These are phyloP conservation scores for Mellivora capensis DNA, from an alignment of 2,113 vertebrate genomes.

Conservation along the genomic window DNA sequence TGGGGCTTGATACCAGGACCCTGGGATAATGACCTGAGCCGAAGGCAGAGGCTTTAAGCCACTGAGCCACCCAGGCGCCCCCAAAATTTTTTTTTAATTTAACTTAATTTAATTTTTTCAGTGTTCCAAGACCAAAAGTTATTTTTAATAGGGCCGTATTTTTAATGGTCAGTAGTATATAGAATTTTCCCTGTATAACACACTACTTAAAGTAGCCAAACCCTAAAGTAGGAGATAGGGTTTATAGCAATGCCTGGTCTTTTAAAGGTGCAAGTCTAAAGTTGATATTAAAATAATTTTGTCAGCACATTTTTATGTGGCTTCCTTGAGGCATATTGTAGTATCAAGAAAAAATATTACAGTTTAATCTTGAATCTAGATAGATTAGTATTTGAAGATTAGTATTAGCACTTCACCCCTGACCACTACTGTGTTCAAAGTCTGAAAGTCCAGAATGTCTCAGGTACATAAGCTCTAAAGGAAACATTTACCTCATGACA, in stretches of 20 bases:
- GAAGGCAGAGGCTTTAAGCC: too few relatives aligned
- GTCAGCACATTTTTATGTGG: neutral
- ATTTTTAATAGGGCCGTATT: neutral
- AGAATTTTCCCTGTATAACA: neutral
- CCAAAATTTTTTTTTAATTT: too few relatives aligned
- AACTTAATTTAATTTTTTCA: too few relatives aligned
- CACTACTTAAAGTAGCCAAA: neutral
- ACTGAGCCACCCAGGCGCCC: too few relatives aligned
- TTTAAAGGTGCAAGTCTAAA: neutral
- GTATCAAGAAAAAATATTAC: neutral
- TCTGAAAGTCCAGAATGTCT: neutral
- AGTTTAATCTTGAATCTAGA: neutral
- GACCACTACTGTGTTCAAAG: neutral
- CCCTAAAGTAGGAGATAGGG: neutral
- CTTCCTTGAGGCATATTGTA: neutral
- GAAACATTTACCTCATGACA: neutral
- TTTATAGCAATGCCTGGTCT: neutral
- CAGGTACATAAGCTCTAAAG: neutral
- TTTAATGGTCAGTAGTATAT: neutral
- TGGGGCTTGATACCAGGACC: too few relatives aligned
- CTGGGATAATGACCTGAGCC: too few relatives aligned
- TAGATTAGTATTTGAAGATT: neutral
- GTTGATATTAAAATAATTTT: neutral
- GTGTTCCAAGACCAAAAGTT: neutral
- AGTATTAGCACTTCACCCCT: neutral